These are phyloP conservation scores for Anniella stebbinsi DNA, from an alignment of 2,797 vertebrate genomes.

Conservation along the genomic window DNA sequence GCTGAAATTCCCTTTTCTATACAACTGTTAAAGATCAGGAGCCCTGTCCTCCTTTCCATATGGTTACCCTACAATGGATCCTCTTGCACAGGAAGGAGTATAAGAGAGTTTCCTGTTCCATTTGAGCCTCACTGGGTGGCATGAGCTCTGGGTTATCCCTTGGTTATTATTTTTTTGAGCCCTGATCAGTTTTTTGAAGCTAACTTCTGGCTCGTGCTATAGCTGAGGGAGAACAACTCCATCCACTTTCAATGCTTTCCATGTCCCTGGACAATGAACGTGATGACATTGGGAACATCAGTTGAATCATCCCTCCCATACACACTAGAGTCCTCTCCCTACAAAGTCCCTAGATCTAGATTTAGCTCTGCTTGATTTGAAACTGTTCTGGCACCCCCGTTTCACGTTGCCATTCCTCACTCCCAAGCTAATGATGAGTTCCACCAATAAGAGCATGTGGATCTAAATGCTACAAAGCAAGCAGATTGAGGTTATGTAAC, in stretches of 20 bases:
- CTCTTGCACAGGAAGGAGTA: too few species aligned
- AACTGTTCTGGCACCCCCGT: not conserved
- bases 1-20: too few species aligned
- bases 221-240: too few species aligned
- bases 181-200: too few species aligned
- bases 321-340: not conserved
- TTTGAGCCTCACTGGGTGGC: too few species aligned
- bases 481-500: slow-evolving; percentile 10
- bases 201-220: not conserved
- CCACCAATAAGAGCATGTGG: not conserved
- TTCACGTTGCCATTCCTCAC: not conserved
- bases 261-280: not conserved
- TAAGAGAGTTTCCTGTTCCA: too few species aligned
- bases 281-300: not conserved
- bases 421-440: not conserved
- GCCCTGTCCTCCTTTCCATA: too few species aligned
- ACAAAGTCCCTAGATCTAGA: not conserved
- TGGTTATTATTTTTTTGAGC: too few species aligned
- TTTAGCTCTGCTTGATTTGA: not conserved
- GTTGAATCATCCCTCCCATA: not conserved
- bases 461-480: not conserved
- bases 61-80: too few species aligned
- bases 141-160: too few species aligned
- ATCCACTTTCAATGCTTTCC: not conserved
- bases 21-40: too few species aligned